Conservation (phyloP, 2,113 vertebrate species). For the Hypomesus transpacificus region DNA sequence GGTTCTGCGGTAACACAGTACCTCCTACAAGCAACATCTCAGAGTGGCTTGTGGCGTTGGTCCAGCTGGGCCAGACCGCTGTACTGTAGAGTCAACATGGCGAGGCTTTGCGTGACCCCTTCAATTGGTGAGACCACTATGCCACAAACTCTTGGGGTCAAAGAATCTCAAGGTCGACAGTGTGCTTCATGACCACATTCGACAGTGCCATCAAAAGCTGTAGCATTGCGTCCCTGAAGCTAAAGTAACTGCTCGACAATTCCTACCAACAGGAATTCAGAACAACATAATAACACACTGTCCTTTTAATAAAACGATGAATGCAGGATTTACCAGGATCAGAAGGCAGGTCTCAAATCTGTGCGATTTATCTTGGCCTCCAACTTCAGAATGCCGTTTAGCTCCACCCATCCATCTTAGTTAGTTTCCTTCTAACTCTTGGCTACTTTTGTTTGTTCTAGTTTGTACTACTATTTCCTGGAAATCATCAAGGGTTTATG, state of each 20-base stretch:
- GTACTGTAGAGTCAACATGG: not conserved
- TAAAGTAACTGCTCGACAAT: not conserved
- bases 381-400: too few relatives aligned
- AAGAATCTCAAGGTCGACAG: too few relatives aligned
- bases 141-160: too few relatives aligned
- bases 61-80: not conserved
- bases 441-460: not conserved
- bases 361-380: too few relatives aligned
- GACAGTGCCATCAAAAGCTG: too few relatives aligned
- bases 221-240: not conserved
- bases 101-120: not conserved
- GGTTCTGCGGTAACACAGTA: not conserved
- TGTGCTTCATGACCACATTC: too few relatives aligned
- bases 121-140: too few relatives aligned
- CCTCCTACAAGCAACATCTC: not conserved
- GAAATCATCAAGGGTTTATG: not conserved
- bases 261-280: not conserved
- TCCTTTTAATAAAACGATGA: too few relatives aligned
- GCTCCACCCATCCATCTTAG: not conserved
- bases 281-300: too few relatives aligned
- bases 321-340: too few relatives aligned
- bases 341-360: too few relatives aligned
- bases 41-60: not conserved
- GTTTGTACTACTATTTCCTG: not conserved
- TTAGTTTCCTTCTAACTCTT: not conserved